Percentiles rank a stretch among this genome's conserved stretches.
Conservation (phyloP, 1,140 invertebrate genomes). For the Spodoptera litura region DNA sequence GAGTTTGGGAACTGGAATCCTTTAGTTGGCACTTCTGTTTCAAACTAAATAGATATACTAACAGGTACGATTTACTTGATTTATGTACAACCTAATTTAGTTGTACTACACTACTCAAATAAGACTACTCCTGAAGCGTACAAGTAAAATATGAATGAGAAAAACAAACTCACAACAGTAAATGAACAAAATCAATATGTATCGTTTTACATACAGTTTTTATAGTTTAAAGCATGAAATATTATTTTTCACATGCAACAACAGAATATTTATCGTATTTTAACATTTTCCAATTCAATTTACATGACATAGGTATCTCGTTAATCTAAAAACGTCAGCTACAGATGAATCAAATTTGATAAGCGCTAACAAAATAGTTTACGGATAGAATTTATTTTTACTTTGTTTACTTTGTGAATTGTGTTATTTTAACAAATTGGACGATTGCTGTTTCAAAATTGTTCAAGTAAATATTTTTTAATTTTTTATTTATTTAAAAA, state of each 20-base stretch:
- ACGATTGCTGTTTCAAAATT: too few species aligned
- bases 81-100: too few species aligned
- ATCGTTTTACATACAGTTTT: too few species aligned
- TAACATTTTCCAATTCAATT: background rate
- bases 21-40: background rate
- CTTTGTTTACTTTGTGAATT: background rate
- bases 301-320: background rate
- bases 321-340: background rate
- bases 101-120: too few species aligned
- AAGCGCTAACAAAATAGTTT: constrained; percentile 4
- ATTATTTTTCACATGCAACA: background rate
- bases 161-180: too few species aligned
- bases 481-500: too few species aligned
- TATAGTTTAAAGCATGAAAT: background rate
- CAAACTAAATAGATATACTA: too few species aligned
- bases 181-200: too few species aligned
- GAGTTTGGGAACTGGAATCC: background rate
- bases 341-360: constrained; percentile 30
- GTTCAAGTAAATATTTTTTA: too few species aligned
- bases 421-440: background rate
- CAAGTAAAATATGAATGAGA: too few species aligned
- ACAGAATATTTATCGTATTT: background rate
- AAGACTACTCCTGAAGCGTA: too few species aligned
- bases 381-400: constrained; percentile 8
- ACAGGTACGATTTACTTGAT: too few species aligned